Evolutionary conservation across 2,797 vertebrate genomes (phyloP).

Genomic region (Gephyroberyx darwinii): DNA sequence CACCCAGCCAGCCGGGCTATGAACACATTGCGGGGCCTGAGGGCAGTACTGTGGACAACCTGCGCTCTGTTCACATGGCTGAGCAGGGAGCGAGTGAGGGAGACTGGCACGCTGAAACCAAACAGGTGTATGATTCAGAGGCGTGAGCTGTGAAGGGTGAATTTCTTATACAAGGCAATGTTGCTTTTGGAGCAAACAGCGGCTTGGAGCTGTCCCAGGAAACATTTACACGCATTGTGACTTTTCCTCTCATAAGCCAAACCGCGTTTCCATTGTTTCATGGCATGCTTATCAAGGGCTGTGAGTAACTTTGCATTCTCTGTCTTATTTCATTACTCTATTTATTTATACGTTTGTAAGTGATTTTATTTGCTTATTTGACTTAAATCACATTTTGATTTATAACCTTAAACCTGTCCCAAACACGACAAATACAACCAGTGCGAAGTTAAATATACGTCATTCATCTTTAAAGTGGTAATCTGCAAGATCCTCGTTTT

Average conservation of each 20-base stretch:
- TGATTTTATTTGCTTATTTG: neutral
- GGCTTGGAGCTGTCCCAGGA: slow-evolving; percentile 77
- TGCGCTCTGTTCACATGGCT: slow-evolving; percentile 83
- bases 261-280: slow-evolving; percentile 46
- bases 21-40: slow-evolving; percentile 86
- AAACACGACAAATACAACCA: no score
- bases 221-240: slow-evolving; percentile 74
- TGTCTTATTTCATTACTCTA: neutral
- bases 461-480: no score
- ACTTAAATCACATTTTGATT: neutral
- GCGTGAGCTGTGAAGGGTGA: slow-evolving; percentile 84
- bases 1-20: slow-evolving; percentile 74
- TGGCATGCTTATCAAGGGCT: slow-evolving; percentile 34
- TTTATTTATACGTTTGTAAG: neutral
- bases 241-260: slow-evolving; percentile 50
- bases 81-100: slow-evolving; percentile 80
- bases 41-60: slow-evolving; percentile 84
- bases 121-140: slow-evolving; percentile 86
- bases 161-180: slow-evolving; percentile 79
- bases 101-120: slow-evolving; percentile 83
- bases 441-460: no score
- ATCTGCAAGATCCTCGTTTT: no score
- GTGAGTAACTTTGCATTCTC: slow-evolving; percentile 5
- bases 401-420: no score
- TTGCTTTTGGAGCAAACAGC: slow-evolving; percentile 78